These are phyloP conservation scores for Ammodytes dubius DNA, from an alignment of 2,113 vertebrate species.

Conservation along the genomic window DNA sequence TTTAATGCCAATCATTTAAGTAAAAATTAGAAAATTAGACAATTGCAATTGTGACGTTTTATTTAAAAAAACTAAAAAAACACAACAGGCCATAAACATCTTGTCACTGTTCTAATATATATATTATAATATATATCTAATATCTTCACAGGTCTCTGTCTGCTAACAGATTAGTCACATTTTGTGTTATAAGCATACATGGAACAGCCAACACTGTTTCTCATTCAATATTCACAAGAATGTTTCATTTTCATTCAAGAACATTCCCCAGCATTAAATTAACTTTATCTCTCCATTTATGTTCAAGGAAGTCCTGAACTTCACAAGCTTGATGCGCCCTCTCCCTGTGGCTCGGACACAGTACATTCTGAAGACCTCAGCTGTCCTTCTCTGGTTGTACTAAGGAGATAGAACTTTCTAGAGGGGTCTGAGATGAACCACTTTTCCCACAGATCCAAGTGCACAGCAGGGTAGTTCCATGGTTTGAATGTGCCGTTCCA, in stretches of 20 bases:
- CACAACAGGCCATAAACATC: too few relatives aligned
- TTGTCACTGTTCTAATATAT: not conserved
- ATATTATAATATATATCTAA: not conserved
- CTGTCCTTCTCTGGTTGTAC: constrained; percentile 77
- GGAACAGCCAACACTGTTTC: not conserved
- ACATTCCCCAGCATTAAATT: constrained; percentile 13
- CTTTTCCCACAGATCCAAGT: constrained; percentile 93
- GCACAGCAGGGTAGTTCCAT: constrained; percentile 91
- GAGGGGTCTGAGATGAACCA: constrained; percentile 97
- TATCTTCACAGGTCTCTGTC: not conserved
- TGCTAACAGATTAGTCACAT: not conserved
- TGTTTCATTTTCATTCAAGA: too few relatives aligned
- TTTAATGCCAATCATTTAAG: too few relatives aligned
- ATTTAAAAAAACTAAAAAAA: too few relatives aligned
- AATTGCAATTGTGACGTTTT: too few relatives aligned
- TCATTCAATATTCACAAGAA: too few relatives aligned
- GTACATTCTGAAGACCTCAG: constrained; percentile 54
- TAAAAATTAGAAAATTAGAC: too few relatives aligned
- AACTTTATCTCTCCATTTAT: not conserved
- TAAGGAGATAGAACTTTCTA: constrained; percentile 89
- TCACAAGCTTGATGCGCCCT: not conserved
- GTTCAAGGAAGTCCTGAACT: not conserved
- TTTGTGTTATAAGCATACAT: not conserved
- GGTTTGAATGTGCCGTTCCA: constrained; percentile 98
- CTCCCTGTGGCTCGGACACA: not conserved